These are phyloP conservation scores for Reinhardtius hippoglossoides DNA, from an alignment of 2,113 vertebrate genomes.

Conservation along the genomic window DNA sequence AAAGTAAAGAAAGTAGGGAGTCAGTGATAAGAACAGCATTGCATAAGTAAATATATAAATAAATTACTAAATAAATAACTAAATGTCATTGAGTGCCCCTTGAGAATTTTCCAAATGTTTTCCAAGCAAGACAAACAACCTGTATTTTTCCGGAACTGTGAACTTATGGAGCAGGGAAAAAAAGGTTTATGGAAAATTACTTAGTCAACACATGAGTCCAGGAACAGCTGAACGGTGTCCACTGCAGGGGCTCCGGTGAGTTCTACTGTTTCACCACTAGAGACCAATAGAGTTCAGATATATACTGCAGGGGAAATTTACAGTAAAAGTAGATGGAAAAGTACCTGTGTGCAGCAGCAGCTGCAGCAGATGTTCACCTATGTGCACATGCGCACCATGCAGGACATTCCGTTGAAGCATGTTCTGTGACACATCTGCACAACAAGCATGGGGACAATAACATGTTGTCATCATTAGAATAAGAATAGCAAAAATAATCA, in stretches of 20 bases:
- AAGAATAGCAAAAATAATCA: no score
- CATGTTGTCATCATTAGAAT: background rate
- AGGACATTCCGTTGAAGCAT: constrained; percentile 26
- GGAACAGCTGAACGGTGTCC: constrained; percentile 10
- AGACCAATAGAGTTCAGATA: constrained; percentile 52
- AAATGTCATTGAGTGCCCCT: background rate
- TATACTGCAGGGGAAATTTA: constrained; percentile 35
- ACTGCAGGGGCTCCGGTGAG: background rate
- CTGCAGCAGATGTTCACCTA: background rate
- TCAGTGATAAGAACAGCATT: background rate
- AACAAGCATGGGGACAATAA: constrained; percentile 2
- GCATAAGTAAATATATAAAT: background rate
- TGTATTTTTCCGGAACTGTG: constrained; percentile 10
- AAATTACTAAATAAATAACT: background rate
- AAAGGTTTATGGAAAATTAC: constrained; percentile 45
- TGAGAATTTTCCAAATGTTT: background rate
- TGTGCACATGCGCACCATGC: background rate
- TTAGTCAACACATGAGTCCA: constrained; percentile 8
- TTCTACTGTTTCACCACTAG: constrained; percentile 66
- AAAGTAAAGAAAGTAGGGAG: background rate
- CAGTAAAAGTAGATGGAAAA: constrained; percentile 57
- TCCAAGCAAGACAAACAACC: constrained; percentile 17
- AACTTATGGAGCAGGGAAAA: background rate
- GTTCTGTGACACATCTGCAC: constrained; percentile 8
- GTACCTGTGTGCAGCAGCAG: constrained; percentile 9